phyloP scores from a whole-genome alignment of 2,797 vertebrate species.

The Labeo calbasu region DNA sequence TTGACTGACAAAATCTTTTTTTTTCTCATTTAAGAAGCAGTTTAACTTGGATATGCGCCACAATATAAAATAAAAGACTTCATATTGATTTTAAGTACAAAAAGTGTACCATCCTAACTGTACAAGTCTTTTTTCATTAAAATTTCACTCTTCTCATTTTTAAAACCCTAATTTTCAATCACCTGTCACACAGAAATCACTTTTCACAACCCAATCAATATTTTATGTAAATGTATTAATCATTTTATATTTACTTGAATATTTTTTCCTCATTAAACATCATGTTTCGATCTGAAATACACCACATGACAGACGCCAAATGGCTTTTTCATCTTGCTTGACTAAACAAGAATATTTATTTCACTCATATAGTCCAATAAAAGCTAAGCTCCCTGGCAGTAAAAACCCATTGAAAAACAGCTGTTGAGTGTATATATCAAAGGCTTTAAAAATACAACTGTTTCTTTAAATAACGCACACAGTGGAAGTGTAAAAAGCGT shows the following conservation, averaged over 20 bases:
- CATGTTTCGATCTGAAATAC: background rate
- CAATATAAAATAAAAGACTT: background rate
- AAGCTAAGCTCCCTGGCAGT: background rate
- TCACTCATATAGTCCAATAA: slow-evolving; percentile 12
- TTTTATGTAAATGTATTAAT: background rate
- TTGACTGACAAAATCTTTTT: background rate
- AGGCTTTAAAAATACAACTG: slow-evolving; percentile 25
- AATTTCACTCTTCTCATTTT: background rate
- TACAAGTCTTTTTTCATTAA: background rate
- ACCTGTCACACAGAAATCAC: background rate
- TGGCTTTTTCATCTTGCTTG: background rate
- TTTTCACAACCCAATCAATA: slow-evolving; percentile 9
- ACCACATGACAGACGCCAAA: background rate
- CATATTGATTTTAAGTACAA: background rate
- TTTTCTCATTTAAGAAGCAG: background rate
- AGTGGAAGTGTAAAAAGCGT: slow-evolving; percentile 24
- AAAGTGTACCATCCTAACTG: background rate
- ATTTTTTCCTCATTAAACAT: background rate
- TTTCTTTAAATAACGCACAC: slow-evolving; percentile 36
- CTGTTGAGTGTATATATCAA: slow-evolving; percentile 8
- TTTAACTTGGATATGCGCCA: background rate
- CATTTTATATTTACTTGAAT: background rate
- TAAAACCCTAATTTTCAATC: background rate
- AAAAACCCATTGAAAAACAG: background rate
- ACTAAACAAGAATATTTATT: slow-evolving; percentile 4